These are phyloP conservation scores for Lithobates sylvaticus DNA, from an alignment of 2,797 vertebrate genomes.

Conservation along the genomic window DNA sequence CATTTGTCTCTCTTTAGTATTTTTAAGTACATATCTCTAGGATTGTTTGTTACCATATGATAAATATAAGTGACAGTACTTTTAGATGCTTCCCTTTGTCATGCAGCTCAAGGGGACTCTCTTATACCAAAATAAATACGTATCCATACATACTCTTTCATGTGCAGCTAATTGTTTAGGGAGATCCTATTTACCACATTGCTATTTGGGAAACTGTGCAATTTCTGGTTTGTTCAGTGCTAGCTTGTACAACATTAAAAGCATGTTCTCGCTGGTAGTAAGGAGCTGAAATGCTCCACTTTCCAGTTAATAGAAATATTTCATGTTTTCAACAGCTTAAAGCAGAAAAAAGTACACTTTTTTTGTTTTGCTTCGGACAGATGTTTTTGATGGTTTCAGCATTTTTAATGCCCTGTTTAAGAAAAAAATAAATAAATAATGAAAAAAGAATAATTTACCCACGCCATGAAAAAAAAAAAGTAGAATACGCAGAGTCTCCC, in stretches of 20 bases:
- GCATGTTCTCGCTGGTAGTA: slow-evolving; percentile 62
- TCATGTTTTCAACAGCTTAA: neutral
- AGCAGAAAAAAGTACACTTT: slow-evolving; percentile 38
- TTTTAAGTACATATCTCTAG: slow-evolving; percentile 90
- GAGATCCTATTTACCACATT: slow-evolving; percentile 82
- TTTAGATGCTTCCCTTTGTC: slow-evolving; percentile 84
- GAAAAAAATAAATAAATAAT: slow-evolving; percentile 68
- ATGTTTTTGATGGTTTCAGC: slow-evolving; percentile 64
- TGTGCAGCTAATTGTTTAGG: slow-evolving; percentile 81
- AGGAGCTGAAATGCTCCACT: slow-evolving; percentile 23
- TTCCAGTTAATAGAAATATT: slow-evolving; percentile 23
- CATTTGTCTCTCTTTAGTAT: slow-evolving; percentile 91
- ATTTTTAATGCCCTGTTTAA: slow-evolving; percentile 64
- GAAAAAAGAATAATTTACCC: slow-evolving; percentile 73
- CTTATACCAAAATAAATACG: slow-evolving; percentile 81
- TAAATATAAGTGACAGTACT: slow-evolving; percentile 86
- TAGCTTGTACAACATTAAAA: slow-evolving; percentile 65
- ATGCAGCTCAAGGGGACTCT: slow-evolving; percentile 82
- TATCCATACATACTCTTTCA: slow-evolving; percentile 79
- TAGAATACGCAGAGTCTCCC: slow-evolving; percentile 73
- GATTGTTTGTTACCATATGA: slow-evolving; percentile 89
- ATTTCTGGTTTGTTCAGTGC: slow-evolving; percentile 69
- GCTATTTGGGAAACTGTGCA: slow-evolving; percentile 77
- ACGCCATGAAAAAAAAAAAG: slow-evolving; percentile 71
- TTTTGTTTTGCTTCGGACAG: slow-evolving; percentile 61